Evolutionary conservation across 1,140 invertebrate genomes (phyloP).

Genomic region (Hestina assimilis): DNA sequence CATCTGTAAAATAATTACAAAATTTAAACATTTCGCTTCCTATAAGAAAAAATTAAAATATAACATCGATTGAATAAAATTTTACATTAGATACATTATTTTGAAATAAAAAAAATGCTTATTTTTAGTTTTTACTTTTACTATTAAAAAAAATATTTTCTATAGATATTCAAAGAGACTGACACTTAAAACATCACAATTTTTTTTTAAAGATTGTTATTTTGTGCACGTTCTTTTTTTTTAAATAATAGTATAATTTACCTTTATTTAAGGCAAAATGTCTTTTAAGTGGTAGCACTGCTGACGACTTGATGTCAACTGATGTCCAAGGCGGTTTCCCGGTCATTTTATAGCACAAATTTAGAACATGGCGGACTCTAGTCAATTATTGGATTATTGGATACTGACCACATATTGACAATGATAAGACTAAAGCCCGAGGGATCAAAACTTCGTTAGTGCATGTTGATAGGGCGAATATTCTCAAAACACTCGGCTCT

Average conservation of each 20-base stretch:
- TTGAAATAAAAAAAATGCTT: too few species aligned
- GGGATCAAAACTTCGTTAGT: constrained; percentile 70
- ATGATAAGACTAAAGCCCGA: constrained; percentile 35
- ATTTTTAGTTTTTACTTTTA: too few species aligned
- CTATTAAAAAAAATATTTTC: too few species aligned
- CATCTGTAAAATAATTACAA: constrained; percentile 47
- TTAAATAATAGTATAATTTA: constrained; percentile 16
- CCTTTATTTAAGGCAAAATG: constrained; percentile 24
- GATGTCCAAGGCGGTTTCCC: constrained; percentile 44
- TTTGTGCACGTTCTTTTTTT: too few species aligned
- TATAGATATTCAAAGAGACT: too few species aligned
- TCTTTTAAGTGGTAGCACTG: constrained; percentile 44
- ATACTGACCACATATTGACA: constrained; percentile 65
- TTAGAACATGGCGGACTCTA: constrained; percentile 34
- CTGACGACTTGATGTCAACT: constrained; percentile 45
- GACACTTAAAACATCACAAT: too few species aligned
- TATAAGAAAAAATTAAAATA: neutral
- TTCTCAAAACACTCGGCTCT: neutral
- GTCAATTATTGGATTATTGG: constrained; percentile 71
- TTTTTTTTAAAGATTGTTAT: too few species aligned
- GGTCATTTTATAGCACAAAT: constrained; percentile 61
- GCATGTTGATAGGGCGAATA: constrained; percentile 36
- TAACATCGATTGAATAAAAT: too few species aligned
- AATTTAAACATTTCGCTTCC: neutral
- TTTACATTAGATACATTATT: too few species aligned